Evolutionary conservation across 2,888 invertebrate species (phyloP).

Genomic region (Eueremaeus valkanovi): DNA sequence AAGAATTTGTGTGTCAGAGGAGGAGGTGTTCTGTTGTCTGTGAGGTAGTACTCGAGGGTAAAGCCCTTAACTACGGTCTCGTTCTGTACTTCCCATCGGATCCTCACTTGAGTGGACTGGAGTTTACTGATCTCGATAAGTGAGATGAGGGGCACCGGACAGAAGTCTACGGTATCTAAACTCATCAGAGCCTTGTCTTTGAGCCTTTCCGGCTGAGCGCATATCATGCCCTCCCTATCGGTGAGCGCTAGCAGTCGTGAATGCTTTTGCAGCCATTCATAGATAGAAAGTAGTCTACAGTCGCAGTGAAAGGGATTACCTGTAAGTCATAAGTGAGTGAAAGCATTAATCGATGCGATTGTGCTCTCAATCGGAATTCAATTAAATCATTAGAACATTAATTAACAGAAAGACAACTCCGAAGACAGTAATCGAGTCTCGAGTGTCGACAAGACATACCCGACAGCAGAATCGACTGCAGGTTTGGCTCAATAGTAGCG

Average conservation of each 20-base stretch:
- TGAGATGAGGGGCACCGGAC: conserved; percentile 74
- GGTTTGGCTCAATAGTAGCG: conserved; percentile 72
- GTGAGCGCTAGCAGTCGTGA: conserved; percentile 61
- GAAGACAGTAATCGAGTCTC: conserved; percentile 31
- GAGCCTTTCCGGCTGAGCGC: conserved; percentile 77
- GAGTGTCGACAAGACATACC: conserved; percentile 69
- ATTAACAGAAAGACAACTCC: conserved; percentile 32
- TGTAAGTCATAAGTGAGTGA: too few relatives aligned
- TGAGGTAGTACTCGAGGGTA: conserved; percentile 71
- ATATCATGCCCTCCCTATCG: conserved; percentile 57
- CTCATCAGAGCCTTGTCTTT: conserved; percentile 70
- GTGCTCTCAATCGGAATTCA: not conserved
- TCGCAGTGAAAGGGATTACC: conserved; percentile 85
- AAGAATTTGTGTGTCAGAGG: conserved; percentile 38
- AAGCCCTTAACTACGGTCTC: conserved; percentile 73
- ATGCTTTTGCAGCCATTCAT: conserved; percentile 88
- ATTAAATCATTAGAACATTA: conserved; percentile 23
- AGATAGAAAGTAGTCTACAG: conserved; percentile 82
- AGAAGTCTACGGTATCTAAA: conserved; percentile 74
- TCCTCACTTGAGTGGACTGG: conserved; percentile 74
- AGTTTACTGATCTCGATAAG: conserved; percentile 82
- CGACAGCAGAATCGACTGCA: conserved; percentile 70
- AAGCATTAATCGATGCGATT: conserved; percentile 35
- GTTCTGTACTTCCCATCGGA: conserved; percentile 75
- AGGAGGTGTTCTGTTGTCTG: conserved; percentile 43